Base-by-base conservation (phyloP, 2,888 invertebrate genomes). In the Orgyia antiqua region DNA sequence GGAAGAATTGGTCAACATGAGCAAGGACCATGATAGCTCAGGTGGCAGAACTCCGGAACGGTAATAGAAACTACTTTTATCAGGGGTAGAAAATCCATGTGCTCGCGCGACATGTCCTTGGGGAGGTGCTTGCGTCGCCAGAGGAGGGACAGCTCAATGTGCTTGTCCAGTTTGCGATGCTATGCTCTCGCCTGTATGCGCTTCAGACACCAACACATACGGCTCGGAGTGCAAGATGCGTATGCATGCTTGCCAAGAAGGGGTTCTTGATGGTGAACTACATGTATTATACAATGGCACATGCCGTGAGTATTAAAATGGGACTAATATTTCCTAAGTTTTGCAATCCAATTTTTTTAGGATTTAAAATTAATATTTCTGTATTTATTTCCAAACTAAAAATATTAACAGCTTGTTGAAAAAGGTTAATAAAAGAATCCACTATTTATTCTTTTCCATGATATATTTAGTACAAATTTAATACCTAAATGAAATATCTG, bases 191-290 rank as follows among this genome's bases (percentile, higher is more conserved):
- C 91, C 95, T 15, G 79, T 93, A 18, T 94, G 94, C 57, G 93
- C 92, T 9, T 91, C 92, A 34, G 93, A 93, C 62, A 92, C 91
- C 45, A 92, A 92, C 73, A 94, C 93, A 0, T 94, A 94, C 60
- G 89, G 93, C 34, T 95, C 93, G 65, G 93, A 94, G 60, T 96
- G 96, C 69, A 91, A 92, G 56, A 89, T 96, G 74, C 88, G 92
- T 24, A 91, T 93, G 77, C 91, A 94, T 57, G 93, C 94, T 0
- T 97, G 97, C 70, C 90, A 92, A 43, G 87, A 91, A 10, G 83
- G 92, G 38, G 89, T 91, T 51, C 84, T 90, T 19, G 87, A 93
- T 44, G 89, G 90, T 45, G 89, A 91, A 39, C 87, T 90, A 30
- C 84, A 77, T 34, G 88, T 90, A 6, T 87, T 90, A 5, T 91